phyloP scores from a whole-genome alignment of 2,797 vertebrate genomes.

The Cuculus canorus region DNA sequence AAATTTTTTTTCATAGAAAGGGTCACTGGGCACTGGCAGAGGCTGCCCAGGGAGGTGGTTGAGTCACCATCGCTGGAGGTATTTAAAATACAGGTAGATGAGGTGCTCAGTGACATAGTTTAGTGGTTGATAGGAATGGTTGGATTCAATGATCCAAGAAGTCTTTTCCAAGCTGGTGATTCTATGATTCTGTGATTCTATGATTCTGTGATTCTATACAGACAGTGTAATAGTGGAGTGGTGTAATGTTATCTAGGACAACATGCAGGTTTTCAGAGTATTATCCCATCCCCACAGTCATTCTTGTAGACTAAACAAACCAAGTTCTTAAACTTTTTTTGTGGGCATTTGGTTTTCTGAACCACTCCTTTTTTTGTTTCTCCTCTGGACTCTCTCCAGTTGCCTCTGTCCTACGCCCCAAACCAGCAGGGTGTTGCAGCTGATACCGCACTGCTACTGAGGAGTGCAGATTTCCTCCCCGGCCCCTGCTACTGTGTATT shows the following conservation, averaged over 20 bases:
- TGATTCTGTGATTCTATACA: no score
- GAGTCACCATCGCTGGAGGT: no score
- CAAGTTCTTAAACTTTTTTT: not conserved
- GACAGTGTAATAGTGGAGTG: not conserved
- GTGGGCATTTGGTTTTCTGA: not conserved
- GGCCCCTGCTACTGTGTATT: not conserved
- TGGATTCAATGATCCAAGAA: no score
- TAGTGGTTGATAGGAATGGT: no score
- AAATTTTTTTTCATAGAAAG: no score
- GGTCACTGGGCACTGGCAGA: no score
- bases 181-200: no score
- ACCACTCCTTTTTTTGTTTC: not conserved
- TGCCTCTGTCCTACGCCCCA: not conserved
- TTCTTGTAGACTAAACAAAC: constrained; percentile 8
- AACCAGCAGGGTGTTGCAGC: not conserved
- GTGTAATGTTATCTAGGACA: not conserved
- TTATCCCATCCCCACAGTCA: not conserved
- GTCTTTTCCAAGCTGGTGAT: no score
- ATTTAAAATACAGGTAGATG: no score
- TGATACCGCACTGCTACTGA: not conserved
- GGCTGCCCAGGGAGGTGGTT: no score
- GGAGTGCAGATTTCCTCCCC: not conserved
- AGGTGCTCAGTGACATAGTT: no score
- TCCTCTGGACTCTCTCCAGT: not conserved
- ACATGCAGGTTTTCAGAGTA: not conserved